These are phyloP conservation scores for Melanchra persicariae DNA, from an alignment of 2,888 invertebrate species.

Conservation along the genomic window DNA sequence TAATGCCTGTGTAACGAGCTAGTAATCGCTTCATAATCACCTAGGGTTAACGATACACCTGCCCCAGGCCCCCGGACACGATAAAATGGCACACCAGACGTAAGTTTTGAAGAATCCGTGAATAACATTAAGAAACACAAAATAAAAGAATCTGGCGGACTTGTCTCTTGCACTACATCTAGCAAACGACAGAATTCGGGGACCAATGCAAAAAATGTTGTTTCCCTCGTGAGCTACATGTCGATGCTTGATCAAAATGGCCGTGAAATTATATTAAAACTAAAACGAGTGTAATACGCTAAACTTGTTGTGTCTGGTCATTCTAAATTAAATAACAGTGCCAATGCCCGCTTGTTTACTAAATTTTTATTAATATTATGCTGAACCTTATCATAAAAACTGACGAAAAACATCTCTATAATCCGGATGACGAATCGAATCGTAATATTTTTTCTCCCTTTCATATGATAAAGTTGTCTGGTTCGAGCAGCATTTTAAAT, in stretches of 20 bases:
- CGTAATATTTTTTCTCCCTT: conserved; percentile 14
- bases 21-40: conserved; percentile 82
- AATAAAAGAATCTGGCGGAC: not conserved
- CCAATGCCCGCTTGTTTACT: conserved; percentile 52
- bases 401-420: conserved; percentile 29
- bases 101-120: not conserved
- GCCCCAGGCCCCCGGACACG: conserved; percentile 49
- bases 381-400: conserved; percentile 39
- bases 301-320: conserved; percentile 15
- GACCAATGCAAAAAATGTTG: not conserved
- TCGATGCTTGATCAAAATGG: conserved; percentile 14
- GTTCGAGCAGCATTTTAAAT: conserved; percentile 54
- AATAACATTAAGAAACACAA: not conserved
- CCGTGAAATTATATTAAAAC: conserved; percentile 16
- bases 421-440: conserved; percentile 22
- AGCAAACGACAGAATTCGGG: not conserved
- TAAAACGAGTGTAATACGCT: conserved; percentile 1
- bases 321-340: conserved; percentile 41
- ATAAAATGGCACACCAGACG: conserved; percentile 65
- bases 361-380: conserved; percentile 12
- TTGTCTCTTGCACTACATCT: not conserved
- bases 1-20: conserved; percentile 80
- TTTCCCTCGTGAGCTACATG: not conserved
- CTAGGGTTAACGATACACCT: conserved; percentile 74
- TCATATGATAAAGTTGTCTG: conserved; percentile 4